Percentiles rank a stretch among this genome's conserved stretches.
Conservation (phyloP, 2,888 invertebrate species). For the Strigamia maritima region DNA sequence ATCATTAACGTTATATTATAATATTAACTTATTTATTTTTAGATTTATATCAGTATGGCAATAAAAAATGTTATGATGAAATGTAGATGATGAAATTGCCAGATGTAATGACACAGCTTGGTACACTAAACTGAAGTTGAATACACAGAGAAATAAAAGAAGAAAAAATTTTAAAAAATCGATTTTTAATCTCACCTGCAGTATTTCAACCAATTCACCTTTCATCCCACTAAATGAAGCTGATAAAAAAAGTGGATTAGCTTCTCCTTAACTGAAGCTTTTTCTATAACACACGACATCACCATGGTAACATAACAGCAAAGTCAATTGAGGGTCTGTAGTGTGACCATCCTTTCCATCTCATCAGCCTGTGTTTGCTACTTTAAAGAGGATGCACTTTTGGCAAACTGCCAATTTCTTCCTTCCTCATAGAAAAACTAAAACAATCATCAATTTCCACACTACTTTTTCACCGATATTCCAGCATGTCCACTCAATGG, state of each 20-base stretch:
- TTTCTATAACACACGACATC: background rate
- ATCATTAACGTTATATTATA: background rate
- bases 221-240: background rate
- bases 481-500: background rate
- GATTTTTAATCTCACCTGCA: background rate
- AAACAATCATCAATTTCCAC: conserved; percentile 1
- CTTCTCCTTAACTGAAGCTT: background rate
- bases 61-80: background rate
- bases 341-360: conserved; percentile 9
- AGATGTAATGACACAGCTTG: background rate
- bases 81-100: conserved; percentile 9
- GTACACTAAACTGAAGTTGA: background rate
- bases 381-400: conserved; percentile 2
- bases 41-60: conserved; percentile 13
- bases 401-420: background rate
- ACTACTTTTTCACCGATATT: background rate
- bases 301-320: background rate
- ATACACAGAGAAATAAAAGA: background rate
- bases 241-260: background rate
- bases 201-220: background rate
- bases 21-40: background rate
- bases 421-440: background rate
- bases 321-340: background rate
- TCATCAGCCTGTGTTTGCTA: background rate
- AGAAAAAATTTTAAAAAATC: background rate